Base-by-base conservation (phyloP, 2,888 invertebrate species). In the Brenthis ino region DNA sequence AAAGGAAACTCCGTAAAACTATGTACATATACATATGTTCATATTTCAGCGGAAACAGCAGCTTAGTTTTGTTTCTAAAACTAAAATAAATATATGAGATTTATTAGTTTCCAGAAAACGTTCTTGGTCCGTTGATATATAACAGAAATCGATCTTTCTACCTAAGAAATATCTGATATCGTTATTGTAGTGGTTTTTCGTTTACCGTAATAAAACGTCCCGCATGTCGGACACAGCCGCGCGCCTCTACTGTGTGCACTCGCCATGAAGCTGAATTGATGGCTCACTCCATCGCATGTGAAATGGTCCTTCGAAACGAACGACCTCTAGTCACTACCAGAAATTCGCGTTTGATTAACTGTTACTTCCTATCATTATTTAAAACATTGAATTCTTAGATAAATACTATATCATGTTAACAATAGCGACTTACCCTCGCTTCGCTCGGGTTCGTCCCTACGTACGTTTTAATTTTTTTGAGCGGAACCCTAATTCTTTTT, bases 301-400 rank as follows among this genome's bases (percentile, higher is more conserved):
- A 88, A 91, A 91, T 89, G 91, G 89, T 86, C 88, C 91, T 90
- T 91, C 91, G 90, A 89, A 91, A 88, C 85, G 88, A 85, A 88
- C 86, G 86, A 84, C 82, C 88, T 81, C 82, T 81, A 84, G 87
- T 82, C 86, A 87, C 87, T 88, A 87, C 89, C 86, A 86, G 89
- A 89, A 91, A 88, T 89, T 90, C 85, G 91, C 90, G 89, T 87
- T 87, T 90, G 88, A 90, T 90, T 90, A 90, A 90, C 88, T 89
- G 88, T 72, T 68, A 67, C 69, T 20, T 71, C 48, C 14, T 57
- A n/a, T 51, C 8, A 60, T 28, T 43, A 20, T 16, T 28, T 24
- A 51, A 61, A 50, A 5, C 28, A 2, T 50, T 51, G 28, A 16
- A 24, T 8, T 48, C 12, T 43, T 43, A 43, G 16, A 16, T 53